Evolutionary conservation across 2,888 invertebrate genomes (phyloP).

Genomic region (Papilio protenor): DNA sequence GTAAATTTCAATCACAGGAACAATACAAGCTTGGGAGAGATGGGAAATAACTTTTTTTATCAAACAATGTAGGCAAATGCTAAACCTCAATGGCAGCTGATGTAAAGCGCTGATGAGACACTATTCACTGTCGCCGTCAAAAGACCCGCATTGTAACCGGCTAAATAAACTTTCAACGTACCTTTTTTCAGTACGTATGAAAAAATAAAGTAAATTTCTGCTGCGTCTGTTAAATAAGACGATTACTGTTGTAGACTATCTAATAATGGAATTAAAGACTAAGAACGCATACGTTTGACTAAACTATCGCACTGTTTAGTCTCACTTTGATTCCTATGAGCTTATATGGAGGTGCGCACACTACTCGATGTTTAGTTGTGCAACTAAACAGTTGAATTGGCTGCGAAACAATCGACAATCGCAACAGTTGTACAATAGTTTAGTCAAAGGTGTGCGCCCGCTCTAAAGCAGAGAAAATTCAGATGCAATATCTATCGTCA

Average conservation of each 20-base stretch:
- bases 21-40: background rate
- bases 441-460: too few relatives aligned
- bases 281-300: too few relatives aligned
- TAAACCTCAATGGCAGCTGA: background rate
- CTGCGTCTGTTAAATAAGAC: background rate
- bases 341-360: too few relatives aligned
- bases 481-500: too few relatives aligned
- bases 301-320: too few relatives aligned
- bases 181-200: background rate
- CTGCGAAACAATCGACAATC: too few relatives aligned
- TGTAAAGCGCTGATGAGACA: conserved; percentile 4
- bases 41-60: conserved; percentile 1
- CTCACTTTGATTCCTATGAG: too few relatives aligned
- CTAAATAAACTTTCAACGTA: conserved; percentile 15
- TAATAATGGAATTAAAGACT: background rate
- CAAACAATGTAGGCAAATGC: conserved; percentile 13
- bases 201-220: background rate
- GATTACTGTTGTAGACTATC: background rate
- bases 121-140: conserved; percentile 9
- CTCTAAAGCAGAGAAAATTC: too few relatives aligned
- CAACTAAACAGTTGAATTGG: too few relatives aligned
- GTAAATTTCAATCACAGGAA: conserved; percentile 6
- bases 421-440: too few relatives aligned
- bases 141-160: conserved; percentile 6
- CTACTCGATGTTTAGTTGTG: too few relatives aligned